Percentiles rank a stretch among this genome's conserved stretches.
Evolutionary conservation across 2,888 invertebrate genomes (phyloP).

Genomic region (Portevinia maculata): DNA sequence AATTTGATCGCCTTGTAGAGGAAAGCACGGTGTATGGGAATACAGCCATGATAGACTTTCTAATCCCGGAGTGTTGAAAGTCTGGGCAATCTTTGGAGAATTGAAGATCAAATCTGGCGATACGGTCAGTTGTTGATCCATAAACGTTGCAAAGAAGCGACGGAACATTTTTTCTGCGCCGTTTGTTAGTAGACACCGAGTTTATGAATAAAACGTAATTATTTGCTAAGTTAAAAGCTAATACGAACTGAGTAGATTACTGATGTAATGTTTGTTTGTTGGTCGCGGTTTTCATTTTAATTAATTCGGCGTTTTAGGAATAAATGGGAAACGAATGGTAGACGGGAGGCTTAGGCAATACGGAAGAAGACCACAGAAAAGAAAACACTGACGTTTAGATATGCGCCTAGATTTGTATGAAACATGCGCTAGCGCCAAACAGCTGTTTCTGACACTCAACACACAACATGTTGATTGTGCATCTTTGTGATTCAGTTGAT

Average conservation of each 20-base stretch:
- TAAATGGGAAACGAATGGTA: background rate
- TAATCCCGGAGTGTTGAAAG: constrained; percentile 80
- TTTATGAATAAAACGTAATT: constrained; percentile 19
- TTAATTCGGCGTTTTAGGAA: background rate
- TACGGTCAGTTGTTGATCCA: constrained; percentile 79
- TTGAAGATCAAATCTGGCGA: constrained; percentile 78
- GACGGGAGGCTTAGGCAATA: background rate
- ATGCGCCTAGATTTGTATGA: background rate
- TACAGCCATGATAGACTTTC: constrained; percentile 86
- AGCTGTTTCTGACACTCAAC: constrained; percentile 52
- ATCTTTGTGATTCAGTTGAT: background rate
- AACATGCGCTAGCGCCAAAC: constrained; percentile 3
- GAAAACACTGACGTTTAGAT: background rate
- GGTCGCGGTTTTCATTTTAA: constrained; percentile 43
- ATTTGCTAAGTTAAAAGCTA: background rate
- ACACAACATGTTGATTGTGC: constrained; percentile 12
- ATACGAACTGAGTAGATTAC: background rate
- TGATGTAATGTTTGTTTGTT: constrained; percentile 5
- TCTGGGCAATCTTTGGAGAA: constrained; percentile 77
- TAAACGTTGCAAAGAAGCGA: constrained; percentile 80
- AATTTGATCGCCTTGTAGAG: constrained; percentile 87
- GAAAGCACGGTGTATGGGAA: constrained; percentile 87
- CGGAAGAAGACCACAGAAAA: background rate
- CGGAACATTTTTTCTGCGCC: constrained; percentile 75
- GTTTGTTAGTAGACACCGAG: constrained; percentile 8